Percentiles rank a stretch among this genome's conserved stretches.
phyloP scores from a whole-genome alignment of 1,140 invertebrate genomes.

The Monomorium pharaonis region DNA sequence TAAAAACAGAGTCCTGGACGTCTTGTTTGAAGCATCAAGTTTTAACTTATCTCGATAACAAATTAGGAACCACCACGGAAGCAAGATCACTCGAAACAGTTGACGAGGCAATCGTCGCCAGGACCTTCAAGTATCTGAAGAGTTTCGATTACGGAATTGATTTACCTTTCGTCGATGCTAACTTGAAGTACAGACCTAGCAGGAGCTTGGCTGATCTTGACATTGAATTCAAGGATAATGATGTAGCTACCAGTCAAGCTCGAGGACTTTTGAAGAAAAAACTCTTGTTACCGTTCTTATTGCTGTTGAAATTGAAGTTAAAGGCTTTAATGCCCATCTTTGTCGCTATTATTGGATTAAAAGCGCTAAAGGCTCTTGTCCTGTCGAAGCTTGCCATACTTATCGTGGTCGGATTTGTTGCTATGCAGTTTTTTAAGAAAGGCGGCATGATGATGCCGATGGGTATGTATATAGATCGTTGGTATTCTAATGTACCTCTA shows the following conservation, averaged over 20 bases:
- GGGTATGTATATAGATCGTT: conserved; percentile 74
- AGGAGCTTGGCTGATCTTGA: conserved; percentile 85
- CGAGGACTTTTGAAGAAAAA: conserved; percentile 92
- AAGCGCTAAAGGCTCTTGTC: conserved; percentile 92
- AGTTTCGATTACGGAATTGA: conserved; percentile 89
- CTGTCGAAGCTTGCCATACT: conserved; percentile 93
- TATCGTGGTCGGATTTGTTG: conserved; percentile 92
- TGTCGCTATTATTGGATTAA: conserved; percentile 91
- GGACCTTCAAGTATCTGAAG: conserved; percentile 89
- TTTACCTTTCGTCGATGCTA: conserved; percentile 86
- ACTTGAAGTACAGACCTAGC: conserved; percentile 83
- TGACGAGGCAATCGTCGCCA: conserved; percentile 90
- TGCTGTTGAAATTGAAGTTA: conserved; percentile 93
- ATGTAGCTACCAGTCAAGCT: conserved; percentile 89
- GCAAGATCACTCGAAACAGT: conserved; percentile 86
- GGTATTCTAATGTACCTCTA: neutral
- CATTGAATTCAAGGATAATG: conserved; percentile 89
- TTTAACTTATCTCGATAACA: conserved; percentile 89
- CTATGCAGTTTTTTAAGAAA: conserved; percentile 90
- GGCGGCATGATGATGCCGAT: conserved; percentile 84
- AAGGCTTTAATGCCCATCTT: conserved; percentile 94
- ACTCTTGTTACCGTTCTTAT: conserved; percentile 90
- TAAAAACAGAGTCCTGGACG: conserved; percentile 87
- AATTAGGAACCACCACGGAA: conserved; percentile 88
- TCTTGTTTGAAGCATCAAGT: conserved; percentile 91